Percentiles rank a stretch among this genome's conserved stretches.
Conservation (phyloP, 2,888 invertebrate species). For the Drosophila prolongata region DNA sequence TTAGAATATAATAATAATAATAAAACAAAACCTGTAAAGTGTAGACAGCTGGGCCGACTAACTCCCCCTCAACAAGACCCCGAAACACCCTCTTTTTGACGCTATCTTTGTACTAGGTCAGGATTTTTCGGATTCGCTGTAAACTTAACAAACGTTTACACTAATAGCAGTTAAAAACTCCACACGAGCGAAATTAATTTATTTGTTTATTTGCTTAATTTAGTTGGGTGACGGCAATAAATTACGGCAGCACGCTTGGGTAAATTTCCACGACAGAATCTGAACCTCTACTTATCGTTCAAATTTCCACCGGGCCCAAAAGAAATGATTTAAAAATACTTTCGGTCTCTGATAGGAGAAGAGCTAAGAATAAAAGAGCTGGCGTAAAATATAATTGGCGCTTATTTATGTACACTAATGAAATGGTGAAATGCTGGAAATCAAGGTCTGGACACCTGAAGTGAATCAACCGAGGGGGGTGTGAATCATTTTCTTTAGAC, state of each 20-base stretch:
- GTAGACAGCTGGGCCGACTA: slow-evolving; percentile 35
- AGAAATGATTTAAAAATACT: slow-evolving; percentile 29
- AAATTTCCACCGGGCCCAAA: slow-evolving; percentile 37
- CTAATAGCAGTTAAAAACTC: slow-evolving; percentile 36
- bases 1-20: slow-evolving; percentile 15
- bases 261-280: slow-evolving; percentile 65
- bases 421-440: slow-evolving; percentile 20
- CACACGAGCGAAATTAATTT: slow-evolving; percentile 32
- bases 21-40: slow-evolving; percentile 24
- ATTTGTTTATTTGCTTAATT: slow-evolving; percentile 40
- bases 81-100: slow-evolving; percentile 14
- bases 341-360: slow-evolving; percentile 21
- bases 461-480: slow-evolving; percentile 24
- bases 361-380: slow-evolving; percentile 29
- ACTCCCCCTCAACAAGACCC: slow-evolving; percentile 17
- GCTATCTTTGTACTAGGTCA: slow-evolving; percentile 65
- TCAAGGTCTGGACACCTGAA: slow-evolving; percentile 8
- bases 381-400: slow-evolving; percentile 1
- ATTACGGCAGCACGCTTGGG: slow-evolving; percentile 53
- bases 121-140: slow-evolving; percentile 56
- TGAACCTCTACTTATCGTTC: slow-evolving; percentile 60
- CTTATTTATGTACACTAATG: neutral
- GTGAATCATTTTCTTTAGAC: slow-evolving; percentile 57
- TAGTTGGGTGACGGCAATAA: slow-evolving; percentile 32
- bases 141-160: slow-evolving; percentile 58